A percentile compares a stretch with the other conserved stretches of the same genome.
Conservation (phyloP, 2,888 invertebrate species). For the Ectemnius continuus region DNA sequence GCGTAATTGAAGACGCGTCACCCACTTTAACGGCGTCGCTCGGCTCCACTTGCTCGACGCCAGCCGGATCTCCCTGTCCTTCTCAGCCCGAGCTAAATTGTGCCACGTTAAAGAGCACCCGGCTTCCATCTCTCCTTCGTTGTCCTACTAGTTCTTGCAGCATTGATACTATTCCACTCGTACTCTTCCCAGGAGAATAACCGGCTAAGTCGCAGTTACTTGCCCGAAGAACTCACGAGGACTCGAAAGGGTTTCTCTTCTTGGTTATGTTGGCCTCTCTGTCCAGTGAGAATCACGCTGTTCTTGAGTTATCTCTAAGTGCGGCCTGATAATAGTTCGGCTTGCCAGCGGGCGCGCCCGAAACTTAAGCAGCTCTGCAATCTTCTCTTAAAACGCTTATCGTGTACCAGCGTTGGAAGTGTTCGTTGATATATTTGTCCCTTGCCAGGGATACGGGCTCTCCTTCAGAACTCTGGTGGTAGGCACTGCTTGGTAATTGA, state of each 20-base stretch:
- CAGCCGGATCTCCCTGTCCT: not conserved
- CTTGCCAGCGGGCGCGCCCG: not conserved
- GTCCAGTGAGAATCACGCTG: not conserved
- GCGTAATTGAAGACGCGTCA: slow-evolving; percentile 37
- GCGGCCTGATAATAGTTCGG: not conserved
- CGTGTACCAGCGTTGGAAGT: slow-evolving; percentile 14
- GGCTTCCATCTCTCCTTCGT: not conserved
- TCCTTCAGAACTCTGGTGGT: no score
- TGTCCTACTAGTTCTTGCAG: not conserved
- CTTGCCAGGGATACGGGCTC: not conserved
- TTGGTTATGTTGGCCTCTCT: not conserved
- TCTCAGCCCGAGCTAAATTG: not conserved
- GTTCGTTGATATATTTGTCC: slow-evolving; percentile 14
- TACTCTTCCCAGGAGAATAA: not conserved
- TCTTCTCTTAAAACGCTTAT: slow-evolving; percentile 23
- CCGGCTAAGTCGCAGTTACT: not conserved
- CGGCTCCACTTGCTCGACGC: not conserved
- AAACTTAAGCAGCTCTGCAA: slow-evolving; percentile 8
- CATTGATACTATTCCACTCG: not conserved
- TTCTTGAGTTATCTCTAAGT: slow-evolving; percentile 5
- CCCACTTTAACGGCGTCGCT: not conserved
- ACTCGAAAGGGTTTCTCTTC: not conserved
- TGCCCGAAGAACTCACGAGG: not conserved
- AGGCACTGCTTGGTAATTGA: not conserved
- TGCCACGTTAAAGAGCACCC: not conserved